A percentile compares a stretch with the other conserved stretches of the same genome.
phyloP scores from a whole-genome alignment of 2,797 vertebrate genomes.

The Gallirallus australis region DNA sequence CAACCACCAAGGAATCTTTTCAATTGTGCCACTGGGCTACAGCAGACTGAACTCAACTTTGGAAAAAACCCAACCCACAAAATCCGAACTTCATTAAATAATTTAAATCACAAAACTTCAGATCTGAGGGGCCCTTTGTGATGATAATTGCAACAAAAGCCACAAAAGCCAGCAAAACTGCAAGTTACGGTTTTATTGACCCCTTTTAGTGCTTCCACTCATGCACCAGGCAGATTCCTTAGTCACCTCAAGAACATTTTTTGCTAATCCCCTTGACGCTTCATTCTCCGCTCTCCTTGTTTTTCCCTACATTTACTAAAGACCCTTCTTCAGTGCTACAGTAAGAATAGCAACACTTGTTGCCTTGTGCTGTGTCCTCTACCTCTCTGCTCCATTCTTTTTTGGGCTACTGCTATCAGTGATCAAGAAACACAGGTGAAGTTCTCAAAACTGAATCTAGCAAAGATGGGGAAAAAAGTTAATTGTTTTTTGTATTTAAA shows the following conservation, averaged over 20 bases:
- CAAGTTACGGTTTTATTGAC: background rate
- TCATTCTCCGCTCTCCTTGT: background rate
- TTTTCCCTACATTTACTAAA: background rate
- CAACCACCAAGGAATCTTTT: background rate
- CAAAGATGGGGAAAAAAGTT: background rate
- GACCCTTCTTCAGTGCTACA: background rate
- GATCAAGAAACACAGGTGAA: background rate
- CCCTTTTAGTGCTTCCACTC: background rate
- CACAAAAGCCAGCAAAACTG: background rate
- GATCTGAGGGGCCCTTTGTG: background rate
- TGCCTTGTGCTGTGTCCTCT: background rate
- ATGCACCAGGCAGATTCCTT: background rate
- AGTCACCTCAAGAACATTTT: background rate
- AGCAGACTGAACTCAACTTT: background rate
- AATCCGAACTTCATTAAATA: background rate
- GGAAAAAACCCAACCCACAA: background rate
- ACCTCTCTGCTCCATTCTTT: background rate
- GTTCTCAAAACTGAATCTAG: background rate
- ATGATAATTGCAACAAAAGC: background rate
- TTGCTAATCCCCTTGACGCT: rapidly evolving
- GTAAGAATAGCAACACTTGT: background rate
- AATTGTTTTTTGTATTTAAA: background rate
- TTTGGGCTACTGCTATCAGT: background rate
- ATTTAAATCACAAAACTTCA: background rate
- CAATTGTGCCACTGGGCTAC: background rate